Conservation (phyloP, 2,888 invertebrate species). For the Agonum fuliginosum region DNA sequence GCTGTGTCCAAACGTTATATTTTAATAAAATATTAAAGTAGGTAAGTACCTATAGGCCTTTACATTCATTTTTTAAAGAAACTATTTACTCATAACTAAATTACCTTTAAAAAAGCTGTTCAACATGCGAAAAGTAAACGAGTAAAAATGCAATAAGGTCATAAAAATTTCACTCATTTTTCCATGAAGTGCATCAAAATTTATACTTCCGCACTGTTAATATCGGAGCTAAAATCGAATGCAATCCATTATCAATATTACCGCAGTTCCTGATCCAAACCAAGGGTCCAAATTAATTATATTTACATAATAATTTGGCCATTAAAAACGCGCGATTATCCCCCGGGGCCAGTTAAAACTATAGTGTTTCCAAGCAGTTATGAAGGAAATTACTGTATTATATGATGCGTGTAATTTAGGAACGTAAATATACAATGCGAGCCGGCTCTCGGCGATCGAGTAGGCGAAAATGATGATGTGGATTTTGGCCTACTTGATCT, state of each 20-base stretch:
- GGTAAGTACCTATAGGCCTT: too few relatives aligned
- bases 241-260: not conserved
- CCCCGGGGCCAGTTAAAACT: constrained; percentile 28
- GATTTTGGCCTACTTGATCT: constrained; percentile 35
- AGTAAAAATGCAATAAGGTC: too few relatives aligned
- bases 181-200: not conserved
- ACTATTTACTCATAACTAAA: too few relatives aligned
- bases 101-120: too few relatives aligned
- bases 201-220: not conserved
- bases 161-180: too few relatives aligned
- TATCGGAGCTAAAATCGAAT: not conserved
- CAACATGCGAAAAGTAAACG: too few relatives aligned
- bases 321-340: constrained; percentile 50
- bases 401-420: constrained; percentile 41
- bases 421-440: constrained; percentile 43
- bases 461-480: constrained; percentile 38
- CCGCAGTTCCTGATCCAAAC: constrained; percentile 1
- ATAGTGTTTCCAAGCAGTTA: constrained; percentile 7
- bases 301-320: constrained; percentile 54
- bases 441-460: too few relatives aligned
- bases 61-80: too few relatives aligned
- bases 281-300: constrained; percentile 46
- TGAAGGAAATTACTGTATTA: constrained; percentile 45
- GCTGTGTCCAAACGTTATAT: too few relatives aligned
- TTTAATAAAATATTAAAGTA: too few relatives aligned